Conservation (phyloP, 2,797 vertebrate genomes). For the Coregonus suidteri region DNA sequence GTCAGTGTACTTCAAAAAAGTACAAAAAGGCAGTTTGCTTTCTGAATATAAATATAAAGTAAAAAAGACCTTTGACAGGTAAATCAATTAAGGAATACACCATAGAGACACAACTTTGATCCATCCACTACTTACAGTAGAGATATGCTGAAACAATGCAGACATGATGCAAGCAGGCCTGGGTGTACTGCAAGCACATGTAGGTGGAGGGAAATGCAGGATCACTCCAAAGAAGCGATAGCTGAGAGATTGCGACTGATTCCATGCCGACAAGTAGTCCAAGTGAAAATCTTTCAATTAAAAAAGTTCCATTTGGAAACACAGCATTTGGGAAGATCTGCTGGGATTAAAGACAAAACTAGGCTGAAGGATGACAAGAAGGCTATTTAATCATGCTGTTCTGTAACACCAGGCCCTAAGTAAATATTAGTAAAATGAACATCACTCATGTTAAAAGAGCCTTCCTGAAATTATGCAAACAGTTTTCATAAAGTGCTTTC, state of each 20-base stretch:
- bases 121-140: too few species aligned
- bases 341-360: slow-evolving; percentile 66
- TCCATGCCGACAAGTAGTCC: slow-evolving; percentile 23
- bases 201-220: neutral
- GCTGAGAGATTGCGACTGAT: slow-evolving; percentile 25
- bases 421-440: slow-evolving; percentile 80
- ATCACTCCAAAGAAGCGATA: slow-evolving; percentile 17
- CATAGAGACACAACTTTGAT: too few species aligned
- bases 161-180: neutral
- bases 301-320: slow-evolving; percentile 53
- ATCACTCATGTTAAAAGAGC: slow-evolving; percentile 63
- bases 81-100: too few species aligned
- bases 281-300: slow-evolving; percentile 44
- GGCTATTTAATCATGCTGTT: slow-evolving; percentile 62
- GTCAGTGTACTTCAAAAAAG: neutral
- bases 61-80: too few species aligned
- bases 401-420: slow-evolving; percentile 57
- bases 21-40: neutral
- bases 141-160: neutral
- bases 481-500: slow-evolving; percentile 37
- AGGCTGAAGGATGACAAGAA: slow-evolving; percentile 65
- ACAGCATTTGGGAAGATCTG: slow-evolving; percentile 51
- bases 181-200: neutral
- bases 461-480: slow-evolving; percentile 60
- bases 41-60: neutral